phyloP scores from a whole-genome alignment of 2,797 vertebrate genomes.

The Schizothorax lantsangensis region DNA sequence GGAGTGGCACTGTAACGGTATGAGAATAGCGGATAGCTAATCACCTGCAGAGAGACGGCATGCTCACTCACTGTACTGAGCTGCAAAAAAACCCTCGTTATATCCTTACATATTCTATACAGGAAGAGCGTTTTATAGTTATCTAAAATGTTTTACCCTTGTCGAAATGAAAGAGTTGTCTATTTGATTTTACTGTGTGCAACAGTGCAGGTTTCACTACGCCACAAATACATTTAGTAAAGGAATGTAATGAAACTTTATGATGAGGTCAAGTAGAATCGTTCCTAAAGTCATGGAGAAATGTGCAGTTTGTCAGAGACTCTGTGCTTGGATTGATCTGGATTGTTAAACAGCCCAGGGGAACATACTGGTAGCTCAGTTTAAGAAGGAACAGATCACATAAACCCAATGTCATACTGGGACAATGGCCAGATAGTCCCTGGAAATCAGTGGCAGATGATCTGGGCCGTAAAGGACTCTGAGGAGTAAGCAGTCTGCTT shows the following conservation, averaged over 20 bases:
- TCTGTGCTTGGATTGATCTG: constrained; percentile 9
- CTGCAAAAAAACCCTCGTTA: neutral
- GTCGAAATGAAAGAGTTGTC: neutral
- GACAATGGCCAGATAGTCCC: constrained; percentile 23
- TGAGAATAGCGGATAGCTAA: neutral
- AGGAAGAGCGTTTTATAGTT: neutral
- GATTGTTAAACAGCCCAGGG: constrained; percentile 12
- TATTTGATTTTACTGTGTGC: neutral
- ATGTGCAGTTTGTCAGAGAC: neutral
- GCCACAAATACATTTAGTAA: neutral
- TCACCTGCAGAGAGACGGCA: constrained; percentile 14
- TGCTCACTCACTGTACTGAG: neutral
- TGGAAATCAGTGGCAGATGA: constrained; percentile 36
- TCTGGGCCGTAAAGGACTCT: constrained; percentile 5
- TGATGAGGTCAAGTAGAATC: neutral
- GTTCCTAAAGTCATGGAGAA: neutral
- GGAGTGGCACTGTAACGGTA: constrained; percentile 38
- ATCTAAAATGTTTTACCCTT: neutral
- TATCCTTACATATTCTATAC: neutral
- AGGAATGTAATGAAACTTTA: neutral
- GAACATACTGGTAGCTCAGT: constrained; percentile 10
- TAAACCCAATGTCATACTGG: constrained; percentile 39
- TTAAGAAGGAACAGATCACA: constrained; percentile 28
- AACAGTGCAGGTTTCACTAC: neutral
- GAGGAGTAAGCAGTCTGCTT: constrained; percentile 4